Evolutionary conservation across 2,797 vertebrate species (phyloP), one percentile per base, ranked within the genome.

Genomic region (Heteromormyrus szaboi): DNA sequence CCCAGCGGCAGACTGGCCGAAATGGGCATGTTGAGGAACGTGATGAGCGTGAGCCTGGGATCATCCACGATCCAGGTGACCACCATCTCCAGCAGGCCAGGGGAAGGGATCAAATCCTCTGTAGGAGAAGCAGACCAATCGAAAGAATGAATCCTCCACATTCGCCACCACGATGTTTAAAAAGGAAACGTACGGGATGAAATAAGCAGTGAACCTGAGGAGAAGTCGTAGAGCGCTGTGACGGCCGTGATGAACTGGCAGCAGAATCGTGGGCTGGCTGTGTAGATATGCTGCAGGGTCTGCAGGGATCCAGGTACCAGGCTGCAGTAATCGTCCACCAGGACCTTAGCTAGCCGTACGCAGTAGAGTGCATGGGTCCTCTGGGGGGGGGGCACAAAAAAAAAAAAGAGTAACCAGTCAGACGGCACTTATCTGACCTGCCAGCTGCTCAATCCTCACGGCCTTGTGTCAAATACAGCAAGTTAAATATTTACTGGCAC

Each of bases 311-410:
- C 97, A 0, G 98, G 99, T 89, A 99, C 95, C 94, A 98, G 90
- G 11, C 96, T 97, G 91, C 99, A 99, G 94, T 99, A 99, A 92
- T 99, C 99, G 0, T 99, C 98, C 0, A 99, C 98, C 44, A 99
- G 91, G 76, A 97, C 97, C 91, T 96, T 96, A 25, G 97, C 98
- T 79, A 99, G 93, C 65, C 97, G 95, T 88, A 98, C 95, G 0
- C 98, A 99, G 94, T 96, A 99, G 50, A 97, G 93, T 0, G 97
- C 96, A 0, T 98, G 98, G 2, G 97, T 97, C 68, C 97, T 94
- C 99, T 99, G 95, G 46, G 88, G 93, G 93, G 92, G 62, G 25
- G 25, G 25, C 25, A 1, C 68, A 72, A 37, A 72, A 72, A 12
- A 72, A 68, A 12, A 62, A 68, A 62, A 25, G 25, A 29, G 9